phyloP scores from a whole-genome alignment of 2,888 invertebrate species.

The Epinotia ramella region DNA sequence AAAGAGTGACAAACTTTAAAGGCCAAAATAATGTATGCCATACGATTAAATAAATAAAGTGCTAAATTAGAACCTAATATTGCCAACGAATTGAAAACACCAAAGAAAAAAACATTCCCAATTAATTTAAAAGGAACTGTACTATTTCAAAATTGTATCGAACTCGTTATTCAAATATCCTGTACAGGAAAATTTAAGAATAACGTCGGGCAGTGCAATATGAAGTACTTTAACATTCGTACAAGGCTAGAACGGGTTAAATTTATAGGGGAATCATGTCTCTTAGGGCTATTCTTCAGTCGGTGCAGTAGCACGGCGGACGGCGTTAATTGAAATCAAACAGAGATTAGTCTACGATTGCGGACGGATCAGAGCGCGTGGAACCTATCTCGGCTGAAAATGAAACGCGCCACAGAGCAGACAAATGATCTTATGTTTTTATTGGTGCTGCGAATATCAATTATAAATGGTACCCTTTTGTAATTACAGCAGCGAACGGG shows the following conservation, averaged over 20 bases:
- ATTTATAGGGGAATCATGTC: not conserved
- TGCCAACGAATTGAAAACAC: not conserved
- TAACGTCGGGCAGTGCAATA: constrained; percentile 26
- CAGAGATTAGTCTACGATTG: constrained; percentile 75
- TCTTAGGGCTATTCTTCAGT: constrained; percentile 1
- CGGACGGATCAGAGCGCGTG: constrained; percentile 62
- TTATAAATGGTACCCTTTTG: constrained; percentile 31
- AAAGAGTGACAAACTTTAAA: too few species aligned
- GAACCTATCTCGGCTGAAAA: constrained; percentile 53
- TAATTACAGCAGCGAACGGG: constrained; percentile 16
- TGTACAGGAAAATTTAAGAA: constrained; percentile 32
- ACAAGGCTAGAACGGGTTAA: not conserved
- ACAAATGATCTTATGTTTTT: constrained; percentile 35
- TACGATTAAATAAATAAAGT: too few species aligned
- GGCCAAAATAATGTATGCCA: too few species aligned
- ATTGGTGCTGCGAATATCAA: constrained; percentile 37
- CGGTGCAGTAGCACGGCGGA: constrained; percentile 41
- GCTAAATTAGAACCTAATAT: not conserved
- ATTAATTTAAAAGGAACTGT: constrained; percentile 1
- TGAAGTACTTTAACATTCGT: not conserved
- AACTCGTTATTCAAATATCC: constrained; percentile 6
- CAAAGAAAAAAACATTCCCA: constrained; percentile 1
- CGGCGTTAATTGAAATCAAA: constrained; percentile 80
- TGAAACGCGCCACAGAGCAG: constrained; percentile 28
- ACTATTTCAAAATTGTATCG: constrained; percentile 24